Evolutionary conservation across 1,140 invertebrate genomes (phyloP).

Genomic region (Temnothorax curvispinosus): DNA sequence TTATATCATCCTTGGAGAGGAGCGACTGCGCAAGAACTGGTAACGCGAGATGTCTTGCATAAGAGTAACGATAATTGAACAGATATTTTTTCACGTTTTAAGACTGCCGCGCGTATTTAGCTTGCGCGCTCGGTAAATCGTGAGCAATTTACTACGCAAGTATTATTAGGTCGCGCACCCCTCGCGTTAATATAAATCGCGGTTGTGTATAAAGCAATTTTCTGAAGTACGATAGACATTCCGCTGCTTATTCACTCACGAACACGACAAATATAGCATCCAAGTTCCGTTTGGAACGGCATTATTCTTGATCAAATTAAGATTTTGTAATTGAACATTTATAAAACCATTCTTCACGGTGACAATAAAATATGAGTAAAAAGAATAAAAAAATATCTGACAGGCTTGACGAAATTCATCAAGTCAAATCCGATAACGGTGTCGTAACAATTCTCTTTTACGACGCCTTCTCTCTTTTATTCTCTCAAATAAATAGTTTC

Average conservation of each 20-base stretch:
- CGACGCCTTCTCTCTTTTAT: not conserved
- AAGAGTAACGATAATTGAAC: slow-evolving; percentile 41
- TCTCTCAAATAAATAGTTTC: slow-evolving; percentile 19
- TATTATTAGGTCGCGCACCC: not conserved
- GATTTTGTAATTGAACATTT: not conserved
- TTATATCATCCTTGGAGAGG: not conserved
- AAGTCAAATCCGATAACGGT: not conserved
- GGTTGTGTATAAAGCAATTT: not conserved
- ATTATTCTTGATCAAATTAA: not conserved
- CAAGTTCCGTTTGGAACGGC: not conserved
- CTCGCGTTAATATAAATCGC: not conserved
- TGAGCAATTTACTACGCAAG: not conserved
- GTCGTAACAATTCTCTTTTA: not conserved
- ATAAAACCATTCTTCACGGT: not conserved
- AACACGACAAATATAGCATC: not conserved
- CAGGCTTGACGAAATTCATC: not conserved
- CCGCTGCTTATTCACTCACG: not conserved
- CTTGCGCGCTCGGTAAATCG: not conserved
- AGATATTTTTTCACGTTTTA: not conserved
- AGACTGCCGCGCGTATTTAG: not conserved
- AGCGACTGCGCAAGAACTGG: slow-evolving; percentile 3
- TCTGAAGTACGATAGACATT: not conserved
- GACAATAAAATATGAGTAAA: not conserved
- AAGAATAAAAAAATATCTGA: not conserved
- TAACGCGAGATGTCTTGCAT: slow-evolving; percentile 41